These are phyloP conservation scores for Triops longicaudatus DNA, from an alignment of 1,140 invertebrate genomes.

Conservation along the genomic window DNA sequence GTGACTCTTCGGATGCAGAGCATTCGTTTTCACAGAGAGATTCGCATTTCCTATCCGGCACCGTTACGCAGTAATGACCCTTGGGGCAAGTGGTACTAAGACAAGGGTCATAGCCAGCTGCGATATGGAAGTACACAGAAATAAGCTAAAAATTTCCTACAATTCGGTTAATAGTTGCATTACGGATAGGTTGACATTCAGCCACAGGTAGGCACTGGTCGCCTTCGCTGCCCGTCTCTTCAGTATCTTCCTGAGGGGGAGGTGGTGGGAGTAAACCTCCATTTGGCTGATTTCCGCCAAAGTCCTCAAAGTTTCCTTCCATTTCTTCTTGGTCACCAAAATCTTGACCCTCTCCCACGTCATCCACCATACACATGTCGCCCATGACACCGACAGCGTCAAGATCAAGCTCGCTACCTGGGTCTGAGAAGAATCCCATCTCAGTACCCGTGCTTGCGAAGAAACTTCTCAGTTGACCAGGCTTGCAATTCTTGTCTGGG, in stretches of 20 bases:
- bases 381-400: too few species aligned
- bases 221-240: background rate
- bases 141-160: background rate
- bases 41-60: background rate
- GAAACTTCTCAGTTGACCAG: background rate
- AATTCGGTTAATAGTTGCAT: background rate
- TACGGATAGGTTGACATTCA: background rate
- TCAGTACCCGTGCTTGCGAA: too few species aligned
- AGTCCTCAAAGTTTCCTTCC: too few species aligned
- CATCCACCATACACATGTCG: too few species aligned
- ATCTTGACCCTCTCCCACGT: too few species aligned
- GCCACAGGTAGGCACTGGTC: background rate
- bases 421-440: too few species aligned
- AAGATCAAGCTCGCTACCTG: too few species aligned
- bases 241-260: background rate
- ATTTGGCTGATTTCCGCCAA: too few species aligned
- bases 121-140: background rate
- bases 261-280: background rate
- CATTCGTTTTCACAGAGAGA: background rate
- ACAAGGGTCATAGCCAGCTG: background rate
- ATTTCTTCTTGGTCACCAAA: too few species aligned
- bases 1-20: background rate
- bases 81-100: background rate
- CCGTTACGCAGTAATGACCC: background rate
- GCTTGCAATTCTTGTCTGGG: background rate